These are phyloP conservation scores for Mythimna albipuncta DNA, from an alignment of 2,888 invertebrate species.

Conservation along the genomic window DNA sequence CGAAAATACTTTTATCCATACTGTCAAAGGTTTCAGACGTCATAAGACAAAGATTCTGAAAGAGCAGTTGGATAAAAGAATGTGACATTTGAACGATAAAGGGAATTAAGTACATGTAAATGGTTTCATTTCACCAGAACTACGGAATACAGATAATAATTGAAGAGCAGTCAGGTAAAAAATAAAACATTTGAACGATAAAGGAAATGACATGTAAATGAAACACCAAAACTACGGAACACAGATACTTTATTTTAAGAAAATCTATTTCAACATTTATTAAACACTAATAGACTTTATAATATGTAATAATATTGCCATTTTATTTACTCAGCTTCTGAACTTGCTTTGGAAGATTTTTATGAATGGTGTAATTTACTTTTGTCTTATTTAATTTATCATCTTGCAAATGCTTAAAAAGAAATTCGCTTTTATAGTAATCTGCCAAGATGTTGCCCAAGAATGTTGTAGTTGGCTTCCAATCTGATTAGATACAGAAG, in stretches of 20 bases:
- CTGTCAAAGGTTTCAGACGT: too few species aligned
- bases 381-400: neutral
- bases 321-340: constrained; percentile 45
- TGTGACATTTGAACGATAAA: too few species aligned
- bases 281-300: constrained; percentile 72
- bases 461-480: too few species aligned
- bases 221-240: constrained; percentile 67
- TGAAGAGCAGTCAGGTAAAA: too few species aligned
- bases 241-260: constrained; percentile 84
- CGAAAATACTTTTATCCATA: too few species aligned
- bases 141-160: constrained; percentile 81
- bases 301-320: constrained; percentile 59
- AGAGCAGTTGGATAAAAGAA: too few species aligned
- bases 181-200: too few species aligned
- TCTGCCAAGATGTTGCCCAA: too few species aligned
- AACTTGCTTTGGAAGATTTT: constrained; percentile 25
- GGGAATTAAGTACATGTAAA: neutral
- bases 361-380: neutral
- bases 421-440: too few species aligned
- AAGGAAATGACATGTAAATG: neutral
- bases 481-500: too few species aligned
- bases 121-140: constrained; percentile 15
- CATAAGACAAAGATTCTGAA: too few species aligned
- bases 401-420: too few species aligned
- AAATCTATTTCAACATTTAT: constrained; percentile 80